Evolutionary conservation across 2,888 invertebrate genomes (phyloP).

Genomic region (Drosophila koepferae): DNA sequence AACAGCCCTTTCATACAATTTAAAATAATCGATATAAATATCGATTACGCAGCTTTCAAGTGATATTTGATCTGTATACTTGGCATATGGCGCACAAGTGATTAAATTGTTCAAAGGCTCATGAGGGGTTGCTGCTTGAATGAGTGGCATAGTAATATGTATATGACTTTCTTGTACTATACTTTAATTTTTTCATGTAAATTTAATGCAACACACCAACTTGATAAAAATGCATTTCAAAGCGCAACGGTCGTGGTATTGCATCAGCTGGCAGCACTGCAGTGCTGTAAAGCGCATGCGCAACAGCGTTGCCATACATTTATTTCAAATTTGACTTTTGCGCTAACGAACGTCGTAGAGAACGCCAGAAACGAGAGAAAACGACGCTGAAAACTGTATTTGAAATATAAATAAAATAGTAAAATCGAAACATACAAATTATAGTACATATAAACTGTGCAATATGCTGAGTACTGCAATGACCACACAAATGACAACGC

Average conservation of each 20-base stretch:
- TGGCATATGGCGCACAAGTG: neutral
- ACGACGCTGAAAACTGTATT: slow-evolving; percentile 44
- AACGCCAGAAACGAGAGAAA: slow-evolving; percentile 37
- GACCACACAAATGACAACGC: slow-evolving; percentile 47
- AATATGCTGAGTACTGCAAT: slow-evolving; percentile 31
- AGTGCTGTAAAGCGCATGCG: slow-evolving; percentile 37
- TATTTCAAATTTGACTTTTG: slow-evolving; percentile 68
- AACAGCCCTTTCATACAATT: neutral
- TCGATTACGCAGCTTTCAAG: neutral
- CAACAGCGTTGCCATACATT: slow-evolving; percentile 58
- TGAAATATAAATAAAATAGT: neutral
- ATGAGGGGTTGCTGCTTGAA: neutral
- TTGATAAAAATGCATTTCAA: slow-evolving; percentile 18
- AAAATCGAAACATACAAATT: neutral
- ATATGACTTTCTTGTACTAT: neutral
- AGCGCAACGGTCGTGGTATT: slow-evolving; percentile 29
- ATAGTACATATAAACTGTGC: neutral
- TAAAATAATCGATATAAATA: slow-evolving; percentile 12
- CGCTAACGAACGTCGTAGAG: slow-evolving; percentile 69
- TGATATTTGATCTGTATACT: neutral
- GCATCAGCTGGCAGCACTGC: slow-evolving; percentile 37
- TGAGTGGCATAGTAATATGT: neutral
- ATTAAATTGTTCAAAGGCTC: no score
- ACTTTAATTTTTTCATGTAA: neutral
- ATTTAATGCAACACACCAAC: no score